Conservation (phyloP, 1,140 invertebrate genomes). For the Zaprionus vittiger region DNA sequence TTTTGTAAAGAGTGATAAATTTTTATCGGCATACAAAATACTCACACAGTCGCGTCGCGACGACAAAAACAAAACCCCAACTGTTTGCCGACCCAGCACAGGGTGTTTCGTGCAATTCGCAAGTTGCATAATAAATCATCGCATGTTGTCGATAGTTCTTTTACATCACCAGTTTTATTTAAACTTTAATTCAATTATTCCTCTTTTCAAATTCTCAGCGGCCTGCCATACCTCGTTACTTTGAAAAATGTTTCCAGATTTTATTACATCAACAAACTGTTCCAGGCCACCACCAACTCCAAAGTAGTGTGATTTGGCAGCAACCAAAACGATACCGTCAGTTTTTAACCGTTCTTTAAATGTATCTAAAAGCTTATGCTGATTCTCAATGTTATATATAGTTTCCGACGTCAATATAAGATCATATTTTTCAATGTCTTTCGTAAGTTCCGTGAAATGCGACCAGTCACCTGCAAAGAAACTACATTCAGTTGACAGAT, state of each 20-base stretch:
- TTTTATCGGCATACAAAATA: slow-evolving; percentile 23
- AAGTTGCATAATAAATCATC: slow-evolving; percentile 17
- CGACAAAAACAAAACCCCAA: slow-evolving; percentile 47
- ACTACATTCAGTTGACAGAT: slow-evolving; percentile 84
- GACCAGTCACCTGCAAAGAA: slow-evolving; percentile 94
- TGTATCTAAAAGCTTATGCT: slow-evolving; percentile 89
- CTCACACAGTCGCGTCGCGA: slow-evolving; percentile 34
- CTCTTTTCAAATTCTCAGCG: slow-evolving; percentile 86
- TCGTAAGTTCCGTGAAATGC: slow-evolving; percentile 86
- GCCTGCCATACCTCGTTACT: slow-evolving; percentile 86
- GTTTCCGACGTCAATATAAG: slow-evolving; percentile 95
- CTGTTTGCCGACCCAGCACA: slow-evolving; percentile 16
- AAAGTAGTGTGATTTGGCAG: slow-evolving; percentile 95
- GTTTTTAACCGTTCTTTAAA: slow-evolving; percentile 89
- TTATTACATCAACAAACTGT: slow-evolving; percentile 89
- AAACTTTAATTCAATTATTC: slow-evolving; percentile 86
- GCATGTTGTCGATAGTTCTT: slow-evolving; percentile 7
- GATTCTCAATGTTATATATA: slow-evolving; percentile 93
- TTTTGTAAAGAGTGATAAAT: not conserved
- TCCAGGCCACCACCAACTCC: slow-evolving; percentile 93
- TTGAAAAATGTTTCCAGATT: slow-evolving; percentile 85
- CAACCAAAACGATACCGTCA: slow-evolving; percentile 89
- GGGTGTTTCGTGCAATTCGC: slow-evolving; percentile 14
- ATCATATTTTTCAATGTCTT: slow-evolving; percentile 88
- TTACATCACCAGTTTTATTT: slow-evolving; percentile 41